Percentiles rank a stretch among this genome's conserved stretches.
These are phyloP conservation scores for Chiridota heheva DNA, from an alignment of 35 echinoderm and acorn worm species.

Conservation along the genomic window DNA sequence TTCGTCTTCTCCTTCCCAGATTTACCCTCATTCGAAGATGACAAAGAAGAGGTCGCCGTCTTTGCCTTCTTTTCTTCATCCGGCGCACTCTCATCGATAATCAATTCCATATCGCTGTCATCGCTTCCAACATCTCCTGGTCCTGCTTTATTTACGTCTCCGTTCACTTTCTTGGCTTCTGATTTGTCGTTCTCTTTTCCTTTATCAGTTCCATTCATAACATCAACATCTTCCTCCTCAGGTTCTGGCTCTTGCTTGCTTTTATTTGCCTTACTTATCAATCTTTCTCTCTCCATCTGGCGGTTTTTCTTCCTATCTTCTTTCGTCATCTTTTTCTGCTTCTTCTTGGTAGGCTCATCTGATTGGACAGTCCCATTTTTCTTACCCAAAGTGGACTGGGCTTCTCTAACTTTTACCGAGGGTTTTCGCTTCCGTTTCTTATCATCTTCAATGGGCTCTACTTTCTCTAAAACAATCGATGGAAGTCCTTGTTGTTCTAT, in stretches of 20 bases:
- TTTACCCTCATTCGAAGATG: not conserved
- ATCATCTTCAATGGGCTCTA: not conserved
- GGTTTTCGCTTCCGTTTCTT: conserved; percentile 30
- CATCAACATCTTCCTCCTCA: not conserved
- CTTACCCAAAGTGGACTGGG: too few species aligned
- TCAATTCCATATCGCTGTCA: not conserved
- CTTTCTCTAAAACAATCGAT: not conserved
- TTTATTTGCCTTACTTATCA: not conserved
- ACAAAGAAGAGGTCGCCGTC: too few species aligned
- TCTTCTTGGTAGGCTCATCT: too few species aligned
- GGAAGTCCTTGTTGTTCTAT: not conserved
- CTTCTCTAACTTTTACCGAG: conserved; percentile 5
- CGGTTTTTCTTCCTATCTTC: conserved; percentile 1
- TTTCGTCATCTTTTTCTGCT: conserved; percentile 2
- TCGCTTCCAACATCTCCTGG: not conserved
- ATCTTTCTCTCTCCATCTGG: not conserved
- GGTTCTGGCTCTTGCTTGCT: not conserved
- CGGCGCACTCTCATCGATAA: too few species aligned
- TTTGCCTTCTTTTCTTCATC: too few species aligned
- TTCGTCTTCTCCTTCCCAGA: not conserved
- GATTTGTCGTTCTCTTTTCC: not conserved
- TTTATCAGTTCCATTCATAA: not conserved
- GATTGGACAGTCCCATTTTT: too few species aligned
- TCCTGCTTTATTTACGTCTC: not conserved
- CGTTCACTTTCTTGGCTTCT: not conserved